Percentiles rank a stretch among this genome's conserved stretches.
Evolutionary conservation across 2,113 vertebrate genomes (phyloP).

Genomic region (Copsychus sechellarum): DNA sequence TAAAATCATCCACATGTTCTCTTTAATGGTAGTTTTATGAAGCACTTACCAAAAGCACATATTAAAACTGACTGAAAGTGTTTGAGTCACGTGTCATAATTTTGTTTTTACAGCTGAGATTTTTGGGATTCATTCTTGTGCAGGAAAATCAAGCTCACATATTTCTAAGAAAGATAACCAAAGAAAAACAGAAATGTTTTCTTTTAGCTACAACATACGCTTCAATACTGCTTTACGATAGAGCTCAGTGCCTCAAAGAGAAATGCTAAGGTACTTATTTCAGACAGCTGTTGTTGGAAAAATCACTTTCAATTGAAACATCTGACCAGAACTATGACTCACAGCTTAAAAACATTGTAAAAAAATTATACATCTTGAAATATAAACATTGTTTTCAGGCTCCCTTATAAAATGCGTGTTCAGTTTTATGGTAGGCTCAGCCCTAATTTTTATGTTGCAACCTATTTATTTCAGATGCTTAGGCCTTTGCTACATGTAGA

Average conservation of each 20-base stretch:
- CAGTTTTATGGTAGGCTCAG: not conserved
- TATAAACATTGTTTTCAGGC: not conserved
- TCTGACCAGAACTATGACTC: not conserved
- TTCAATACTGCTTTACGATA: not conserved
- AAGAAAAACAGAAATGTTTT: not conserved
- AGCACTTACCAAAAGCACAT: not conserved
- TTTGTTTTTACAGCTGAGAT: not conserved
- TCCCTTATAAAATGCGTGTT: not conserved
- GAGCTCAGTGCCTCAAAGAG: not conserved
- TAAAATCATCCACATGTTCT: not conserved
- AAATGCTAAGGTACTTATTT: not conserved
- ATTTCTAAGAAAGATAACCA: not conserved
- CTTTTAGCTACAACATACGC: not conserved
- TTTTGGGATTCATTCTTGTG: not conserved
- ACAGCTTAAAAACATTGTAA: not conserved
- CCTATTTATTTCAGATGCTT: not conserved
- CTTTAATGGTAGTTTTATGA: not conserved
- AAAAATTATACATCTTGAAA: not conserved
- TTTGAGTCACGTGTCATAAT: not conserved
- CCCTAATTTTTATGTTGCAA: not conserved
- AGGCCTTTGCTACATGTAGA: not conserved
- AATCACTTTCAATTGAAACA: constrained; percentile 2
- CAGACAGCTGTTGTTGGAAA: not conserved
- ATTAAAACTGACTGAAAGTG: not conserved
- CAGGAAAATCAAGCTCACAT: not conserved